Base-by-base conservation (phyloP, 2,113 vertebrate genomes). In the Zonotrichia leucophrys region DNA sequence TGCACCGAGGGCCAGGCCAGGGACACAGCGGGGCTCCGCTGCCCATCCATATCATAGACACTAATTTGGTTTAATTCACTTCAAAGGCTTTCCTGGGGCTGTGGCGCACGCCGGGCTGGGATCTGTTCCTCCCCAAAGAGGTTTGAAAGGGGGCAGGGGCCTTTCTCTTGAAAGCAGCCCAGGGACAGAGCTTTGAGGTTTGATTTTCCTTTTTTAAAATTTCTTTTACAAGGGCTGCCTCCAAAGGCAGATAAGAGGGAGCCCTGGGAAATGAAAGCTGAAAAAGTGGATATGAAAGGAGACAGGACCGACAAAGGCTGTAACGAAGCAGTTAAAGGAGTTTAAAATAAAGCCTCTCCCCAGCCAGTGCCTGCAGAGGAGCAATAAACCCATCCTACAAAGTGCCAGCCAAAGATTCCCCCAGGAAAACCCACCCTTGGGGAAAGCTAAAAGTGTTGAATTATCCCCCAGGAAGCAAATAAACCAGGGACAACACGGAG, bases 31-130 rank as follows among this genome's bases (percentile, higher is more conserved):
- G 92, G 85, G 92, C 92, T 86, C 41, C 77, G 70, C 82, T 58
- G 91, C 95, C 87, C 97, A 70, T 95, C 95, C 89, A 11, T 90
- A 95, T 95, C 94, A 96, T 49, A 78, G 95, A 70, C 93, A 92
- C 95, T 97, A 98, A 97, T 98, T 97, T 95, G 95, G 96, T 80
- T 96, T 95, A 88, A 96, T 97, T 96, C 69, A 95, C 96, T 96
- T 96, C 96, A 98, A 95, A 97, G 94, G 17, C 64, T 69, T 87
- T 90, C 94, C 82, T 64, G 91, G 76, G 79, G 79, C 81, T 83
- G 58, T 23, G 50, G 78, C 2, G 0, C 55, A 49, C 0, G 39
- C 37, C 49, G 74, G 23, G 39, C 5, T 87, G 66, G 52, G 68
- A 64, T 88, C 83, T 75, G 7, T 81, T 81, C 75, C 47, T 76